Conservation (phyloP, 2,888 invertebrate species). For the Sussaba pulchella region DNA sequence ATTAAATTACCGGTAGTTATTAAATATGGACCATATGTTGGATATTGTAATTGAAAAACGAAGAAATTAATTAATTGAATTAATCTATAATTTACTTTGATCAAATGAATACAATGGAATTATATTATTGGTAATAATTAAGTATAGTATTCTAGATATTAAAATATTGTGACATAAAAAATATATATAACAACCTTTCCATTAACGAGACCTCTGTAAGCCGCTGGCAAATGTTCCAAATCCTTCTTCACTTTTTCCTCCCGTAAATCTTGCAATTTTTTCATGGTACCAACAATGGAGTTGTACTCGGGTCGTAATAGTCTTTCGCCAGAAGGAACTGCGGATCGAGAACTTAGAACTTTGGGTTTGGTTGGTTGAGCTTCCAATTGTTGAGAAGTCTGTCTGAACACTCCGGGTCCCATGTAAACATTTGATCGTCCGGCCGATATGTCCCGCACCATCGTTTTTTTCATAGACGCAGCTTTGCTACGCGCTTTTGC, state of each 20-base stretch:
- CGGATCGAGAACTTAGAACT: slow-evolving; percentile 24
- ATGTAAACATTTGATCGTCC: slow-evolving; percentile 64
- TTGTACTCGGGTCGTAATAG: slow-evolving; percentile 79
- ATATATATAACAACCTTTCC: slow-evolving; percentile 74
- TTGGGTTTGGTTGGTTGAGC: neutral
- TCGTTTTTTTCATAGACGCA: slow-evolving; percentile 46
- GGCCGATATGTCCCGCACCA: slow-evolving; percentile 32
- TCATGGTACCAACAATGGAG: slow-evolving; percentile 78
- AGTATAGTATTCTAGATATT: no score
- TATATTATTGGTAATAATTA: no score
- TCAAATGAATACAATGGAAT: neutral
- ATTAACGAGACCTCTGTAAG: slow-evolving; percentile 73
- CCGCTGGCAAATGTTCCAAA: slow-evolving; percentile 73
- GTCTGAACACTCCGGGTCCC: slow-evolving; percentile 66
- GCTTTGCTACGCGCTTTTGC: neutral
- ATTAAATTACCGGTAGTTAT: slow-evolving; percentile 18
- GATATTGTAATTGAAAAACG: no score
- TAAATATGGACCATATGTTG: slow-evolving; percentile 1
- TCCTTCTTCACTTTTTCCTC: slow-evolving; percentile 73
- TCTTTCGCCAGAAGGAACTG: slow-evolving; percentile 64
- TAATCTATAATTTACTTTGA: no score
- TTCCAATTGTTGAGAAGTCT: slow-evolving; percentile 21
- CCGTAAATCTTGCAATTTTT: slow-evolving; percentile 74
- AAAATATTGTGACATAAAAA: neutral
- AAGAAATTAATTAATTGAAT: no score